Evolutionary conservation across 1,140 invertebrate species (phyloP).

Genomic region (Drosophila lini): DNA sequence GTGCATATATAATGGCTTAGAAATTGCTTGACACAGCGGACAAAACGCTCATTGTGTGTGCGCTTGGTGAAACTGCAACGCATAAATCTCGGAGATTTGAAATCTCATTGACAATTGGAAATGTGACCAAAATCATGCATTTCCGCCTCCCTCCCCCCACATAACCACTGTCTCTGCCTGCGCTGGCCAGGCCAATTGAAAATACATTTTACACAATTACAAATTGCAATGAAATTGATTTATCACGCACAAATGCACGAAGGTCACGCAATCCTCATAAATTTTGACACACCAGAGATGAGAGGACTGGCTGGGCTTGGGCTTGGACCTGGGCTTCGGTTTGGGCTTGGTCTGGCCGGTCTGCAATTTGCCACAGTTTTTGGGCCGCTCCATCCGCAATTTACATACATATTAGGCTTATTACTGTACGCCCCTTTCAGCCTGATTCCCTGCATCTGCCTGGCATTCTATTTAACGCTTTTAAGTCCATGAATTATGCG

Average conservation of each 20-base stretch:
- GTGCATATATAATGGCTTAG: conserved; percentile 69
- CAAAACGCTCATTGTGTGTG: conserved; percentile 65
- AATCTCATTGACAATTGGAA: conserved; percentile 83
- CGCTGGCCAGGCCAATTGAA: conserved; percentile 63
- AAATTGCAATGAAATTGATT: conserved; percentile 82
- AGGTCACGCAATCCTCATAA: conserved; percentile 80
- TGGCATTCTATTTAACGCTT: conserved; percentile 64
- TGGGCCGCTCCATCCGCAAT: conserved; percentile 42
- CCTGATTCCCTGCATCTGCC: conserved; percentile 2
- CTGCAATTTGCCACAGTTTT: conserved; percentile 68
- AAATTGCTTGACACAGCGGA: conserved; percentile 67
- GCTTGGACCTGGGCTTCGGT: too few relatives aligned
- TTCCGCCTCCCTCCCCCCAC: conserved; percentile 40
- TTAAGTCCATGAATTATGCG: conserved; percentile 74
- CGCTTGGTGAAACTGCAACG: conserved; percentile 50
- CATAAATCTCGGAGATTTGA: conserved; percentile 79
- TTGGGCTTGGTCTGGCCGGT: conserved; percentile 16
- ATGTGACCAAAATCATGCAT: conserved; percentile 81
- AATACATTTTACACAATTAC: conserved; percentile 83
- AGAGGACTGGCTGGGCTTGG: conserved; percentile 7
- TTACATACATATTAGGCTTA: conserved; percentile 66
- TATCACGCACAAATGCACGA: conserved; percentile 78
- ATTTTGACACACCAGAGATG: conserved; percentile 64
- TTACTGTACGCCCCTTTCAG: conserved; percentile 40
- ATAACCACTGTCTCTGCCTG: neutral